Evolutionary conservation across 2,888 invertebrate genomes (phyloP).

Genomic region (Embidobia sp.): DNA sequence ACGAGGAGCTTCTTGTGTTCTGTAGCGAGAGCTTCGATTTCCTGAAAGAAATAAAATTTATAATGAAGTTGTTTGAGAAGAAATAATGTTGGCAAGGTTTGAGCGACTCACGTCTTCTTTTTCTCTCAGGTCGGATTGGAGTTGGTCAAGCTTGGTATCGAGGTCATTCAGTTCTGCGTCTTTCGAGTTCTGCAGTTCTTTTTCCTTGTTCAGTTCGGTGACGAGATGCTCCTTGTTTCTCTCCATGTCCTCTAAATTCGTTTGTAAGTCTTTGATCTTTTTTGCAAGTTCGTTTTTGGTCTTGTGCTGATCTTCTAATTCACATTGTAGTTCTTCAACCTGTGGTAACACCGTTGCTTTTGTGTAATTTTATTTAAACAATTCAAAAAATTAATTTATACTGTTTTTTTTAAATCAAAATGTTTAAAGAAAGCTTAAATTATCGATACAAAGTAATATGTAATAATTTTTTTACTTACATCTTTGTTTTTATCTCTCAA

Average conservation of each 20-base stretch:
- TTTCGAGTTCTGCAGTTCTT: conserved; percentile 7
- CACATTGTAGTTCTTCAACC: neutral
- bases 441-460: neutral
- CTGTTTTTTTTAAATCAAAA: too few relatives aligned
- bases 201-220: conserved; percentile 6
- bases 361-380: too few relatives aligned
- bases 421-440: neutral
- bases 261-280: neutral
- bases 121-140: neutral
- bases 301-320: conserved; percentile 3
- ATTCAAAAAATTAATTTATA: too few relatives aligned
- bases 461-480: neutral
- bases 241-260: neutral
- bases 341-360: too few relatives aligned
- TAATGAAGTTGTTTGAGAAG: neutral
- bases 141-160: neutral
- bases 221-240: neutral
- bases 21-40: neutral
- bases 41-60: conserved; percentile 1
- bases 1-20: neutral
- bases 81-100: neutral
- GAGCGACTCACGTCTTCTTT: neutral
- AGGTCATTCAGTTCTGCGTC: neutral
- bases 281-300: neutral
- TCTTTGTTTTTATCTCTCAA: neutral